Conservation (phyloP, 2,797 vertebrate genomes). For the Macroramphosus scolopax region DNA sequence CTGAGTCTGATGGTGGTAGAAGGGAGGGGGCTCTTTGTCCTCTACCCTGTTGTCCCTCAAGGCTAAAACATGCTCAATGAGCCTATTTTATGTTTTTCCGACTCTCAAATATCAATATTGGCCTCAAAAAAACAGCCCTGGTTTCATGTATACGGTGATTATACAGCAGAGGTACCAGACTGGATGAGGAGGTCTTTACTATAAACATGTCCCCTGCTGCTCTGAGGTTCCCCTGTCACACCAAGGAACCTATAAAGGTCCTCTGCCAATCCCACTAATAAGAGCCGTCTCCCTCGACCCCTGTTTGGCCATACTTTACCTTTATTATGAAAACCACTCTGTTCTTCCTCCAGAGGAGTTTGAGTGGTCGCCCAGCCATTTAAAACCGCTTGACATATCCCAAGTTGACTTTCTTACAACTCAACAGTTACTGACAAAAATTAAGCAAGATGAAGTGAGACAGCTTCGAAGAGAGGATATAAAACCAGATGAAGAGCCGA, state of each 20-base stretch:
- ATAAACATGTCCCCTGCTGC: constrained; percentile 30
- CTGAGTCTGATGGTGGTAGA: constrained; percentile 19
- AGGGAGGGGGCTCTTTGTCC: constrained; percentile 23
- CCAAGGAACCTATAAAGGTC: constrained; percentile 32
- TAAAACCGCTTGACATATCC: no score
- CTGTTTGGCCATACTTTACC: constrained; percentile 7
- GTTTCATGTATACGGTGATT: no score
- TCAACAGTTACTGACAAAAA: constrained; percentile 6
- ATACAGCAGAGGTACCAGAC: no score
- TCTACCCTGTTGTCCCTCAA: constrained; percentile 19
- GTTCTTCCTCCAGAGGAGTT: constrained; percentile 15
- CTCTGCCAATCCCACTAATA: constrained; percentile 15
- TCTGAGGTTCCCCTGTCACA: constrained; percentile 31
- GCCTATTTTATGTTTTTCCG: no score
- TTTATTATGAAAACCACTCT: constrained; percentile 32
- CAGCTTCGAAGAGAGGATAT: neutral
- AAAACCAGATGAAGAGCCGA: no score
- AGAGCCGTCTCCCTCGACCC: constrained; percentile 26
- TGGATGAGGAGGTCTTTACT: no score
- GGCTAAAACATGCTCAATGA: constrained; percentile 12
- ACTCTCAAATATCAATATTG: neutral
- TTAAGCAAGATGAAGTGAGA: neutral
- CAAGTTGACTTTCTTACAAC: neutral
- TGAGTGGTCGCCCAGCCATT: constrained; percentile 28
- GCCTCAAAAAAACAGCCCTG: no score